Evolutionary conservation across 92 coral and sea anemone genomes (phyloP).

Genomic region (Palythoa heliodiscus): DNA sequence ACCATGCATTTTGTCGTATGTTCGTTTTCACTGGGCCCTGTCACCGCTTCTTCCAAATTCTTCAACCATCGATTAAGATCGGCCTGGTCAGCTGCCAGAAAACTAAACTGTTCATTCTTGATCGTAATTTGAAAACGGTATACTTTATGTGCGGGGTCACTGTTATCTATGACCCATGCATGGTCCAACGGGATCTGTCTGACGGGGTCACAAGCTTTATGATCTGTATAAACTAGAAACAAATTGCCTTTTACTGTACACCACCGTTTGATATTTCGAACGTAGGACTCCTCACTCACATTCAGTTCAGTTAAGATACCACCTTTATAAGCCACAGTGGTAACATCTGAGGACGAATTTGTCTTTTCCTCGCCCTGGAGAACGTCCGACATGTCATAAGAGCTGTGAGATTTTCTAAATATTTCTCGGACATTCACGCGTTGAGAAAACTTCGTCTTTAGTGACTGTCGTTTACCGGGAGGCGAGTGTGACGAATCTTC

Average conservation of each 20-base stretch:
- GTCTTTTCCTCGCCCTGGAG: constrained; percentile 50
- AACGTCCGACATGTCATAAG: constrained; percentile 71
- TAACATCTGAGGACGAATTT: constrained; percentile 53
- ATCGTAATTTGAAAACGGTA: constrained; percentile 69
- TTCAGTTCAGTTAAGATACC: constrained; percentile 72
- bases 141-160: constrained; percentile 60
- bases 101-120: constrained; percentile 51
- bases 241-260: constrained; percentile 72
- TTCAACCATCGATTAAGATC: constrained; percentile 81
- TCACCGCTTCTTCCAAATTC: constrained; percentile 58
- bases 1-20: constrained; percentile 52
- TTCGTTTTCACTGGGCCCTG: constrained; percentile 57
- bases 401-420: constrained; percentile 75
- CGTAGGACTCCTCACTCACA: constrained; percentile 53
- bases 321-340: constrained; percentile 71
- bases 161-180: constrained; percentile 61
- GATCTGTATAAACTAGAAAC: constrained; percentile 69
- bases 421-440: constrained; percentile 78
- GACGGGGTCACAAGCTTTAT: constrained; percentile 67
- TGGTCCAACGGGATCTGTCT: constrained; percentile 64
- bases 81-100: constrained; percentile 58
- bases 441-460: constrained; percentile 75
- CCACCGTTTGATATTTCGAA: constrained; percentile 70
- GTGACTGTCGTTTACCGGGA: constrained; percentile 64
- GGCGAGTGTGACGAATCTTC: constrained; percentile 68